A percentile compares a stretch with the other conserved stretches of the same genome.
Conservation (phyloP, 2,113 vertebrate genomes). For the Hypocryptadius cinnamomeus region DNA sequence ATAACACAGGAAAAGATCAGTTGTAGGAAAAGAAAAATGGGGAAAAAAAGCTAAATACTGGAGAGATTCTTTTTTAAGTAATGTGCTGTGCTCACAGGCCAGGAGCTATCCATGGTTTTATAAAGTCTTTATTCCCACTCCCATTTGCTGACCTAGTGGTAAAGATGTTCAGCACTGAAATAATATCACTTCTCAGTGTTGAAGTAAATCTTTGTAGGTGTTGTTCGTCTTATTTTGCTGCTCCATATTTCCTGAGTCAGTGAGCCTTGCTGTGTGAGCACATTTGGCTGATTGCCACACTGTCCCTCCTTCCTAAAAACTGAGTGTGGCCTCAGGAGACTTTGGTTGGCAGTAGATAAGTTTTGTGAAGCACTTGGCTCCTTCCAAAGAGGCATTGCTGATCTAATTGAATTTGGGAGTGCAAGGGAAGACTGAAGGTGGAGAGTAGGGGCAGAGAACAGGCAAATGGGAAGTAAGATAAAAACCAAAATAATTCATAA, state of each 20-base stretch:
- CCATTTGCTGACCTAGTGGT: neutral
- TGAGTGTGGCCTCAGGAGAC: neutral
- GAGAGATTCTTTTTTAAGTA: neutral
- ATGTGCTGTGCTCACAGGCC: neutral
- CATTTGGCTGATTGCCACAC: neutral
- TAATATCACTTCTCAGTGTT: neutral
- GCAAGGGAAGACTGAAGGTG: neutral
- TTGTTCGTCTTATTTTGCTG: neutral
- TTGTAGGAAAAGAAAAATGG: neutral
- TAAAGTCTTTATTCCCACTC: neutral
- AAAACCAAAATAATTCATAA: neutral
- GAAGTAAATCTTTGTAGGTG: neutral
- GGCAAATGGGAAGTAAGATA: neutral
- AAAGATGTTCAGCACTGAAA: neutral
- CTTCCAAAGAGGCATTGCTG: neutral
- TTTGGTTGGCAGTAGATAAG: neutral
- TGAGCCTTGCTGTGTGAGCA: neutral
- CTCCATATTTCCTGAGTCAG: neutral
- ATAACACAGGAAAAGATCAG: neutral
- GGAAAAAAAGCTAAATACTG: neutral
- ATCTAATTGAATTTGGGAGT: neutral
- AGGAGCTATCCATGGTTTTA: neutral
- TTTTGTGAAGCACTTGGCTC: neutral
- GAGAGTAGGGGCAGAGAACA: neutral
- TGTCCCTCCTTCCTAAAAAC: neutral